Evolutionary conservation across 2,113 vertebrate genomes (phyloP).

Genomic region (Formicarius rufipectus): DNA sequence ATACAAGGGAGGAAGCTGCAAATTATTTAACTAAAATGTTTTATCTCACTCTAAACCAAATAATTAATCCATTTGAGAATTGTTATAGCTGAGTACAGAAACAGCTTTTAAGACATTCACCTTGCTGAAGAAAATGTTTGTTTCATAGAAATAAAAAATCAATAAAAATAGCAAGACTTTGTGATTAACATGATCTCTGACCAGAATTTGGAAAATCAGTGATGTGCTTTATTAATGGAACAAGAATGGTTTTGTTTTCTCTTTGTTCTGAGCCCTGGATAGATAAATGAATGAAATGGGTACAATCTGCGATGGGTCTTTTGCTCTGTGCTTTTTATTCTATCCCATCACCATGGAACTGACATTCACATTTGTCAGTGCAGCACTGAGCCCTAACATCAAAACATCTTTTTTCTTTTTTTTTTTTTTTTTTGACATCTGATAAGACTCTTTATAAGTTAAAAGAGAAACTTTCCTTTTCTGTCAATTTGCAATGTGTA

Average conservation of each 20-base stretch:
- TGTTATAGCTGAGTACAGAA: background rate
- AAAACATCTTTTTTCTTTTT: background rate
- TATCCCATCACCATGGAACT: background rate
- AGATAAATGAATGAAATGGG: constrained; percentile 4
- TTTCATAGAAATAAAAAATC: background rate
- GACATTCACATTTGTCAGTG: background rate
- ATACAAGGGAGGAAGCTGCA: background rate
- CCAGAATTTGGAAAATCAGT: background rate
- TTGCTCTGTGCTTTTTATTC: background rate
- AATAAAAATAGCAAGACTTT: background rate
- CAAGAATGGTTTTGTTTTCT: background rate
- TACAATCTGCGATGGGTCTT: background rate
- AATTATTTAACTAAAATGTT: background rate
- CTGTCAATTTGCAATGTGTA: background rate
- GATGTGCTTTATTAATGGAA: constrained; percentile 1
- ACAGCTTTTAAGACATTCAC: background rate
- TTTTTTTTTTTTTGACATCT: constrained; percentile 8
- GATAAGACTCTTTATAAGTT: background rate
- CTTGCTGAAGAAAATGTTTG: background rate
- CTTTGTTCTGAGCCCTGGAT: background rate
- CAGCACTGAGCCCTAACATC: background rate
- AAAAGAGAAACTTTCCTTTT: background rate
- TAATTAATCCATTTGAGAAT: background rate
- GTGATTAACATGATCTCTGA: background rate
- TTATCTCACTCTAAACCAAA: background rate